phyloP scores from a whole-genome alignment of 2,113 vertebrate genomes.

The Typhlomys cinereus region DNA sequence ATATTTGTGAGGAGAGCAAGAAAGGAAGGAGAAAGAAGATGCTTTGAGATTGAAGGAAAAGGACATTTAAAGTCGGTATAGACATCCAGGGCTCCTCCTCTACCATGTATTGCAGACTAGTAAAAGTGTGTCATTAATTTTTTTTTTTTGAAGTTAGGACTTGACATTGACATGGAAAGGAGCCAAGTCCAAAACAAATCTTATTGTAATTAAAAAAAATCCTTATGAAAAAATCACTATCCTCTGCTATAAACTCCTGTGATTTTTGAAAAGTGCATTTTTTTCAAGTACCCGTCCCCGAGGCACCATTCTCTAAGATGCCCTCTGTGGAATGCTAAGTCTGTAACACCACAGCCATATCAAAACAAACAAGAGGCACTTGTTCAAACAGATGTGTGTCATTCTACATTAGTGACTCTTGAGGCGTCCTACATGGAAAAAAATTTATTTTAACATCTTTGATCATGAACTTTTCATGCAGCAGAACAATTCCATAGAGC shows the following conservation, averaged over 20 bases:
- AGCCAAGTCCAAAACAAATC: not conserved
- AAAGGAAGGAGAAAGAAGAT: not conserved
- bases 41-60: not conserved
- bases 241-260: not conserved
- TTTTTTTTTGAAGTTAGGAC: not conserved
- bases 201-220: not conserved
- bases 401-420: not conserved
- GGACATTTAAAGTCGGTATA: not conserved
- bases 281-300: not conserved
- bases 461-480: not conserved
- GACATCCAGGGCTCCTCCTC: not conserved
- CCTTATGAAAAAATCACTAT: not conserved
- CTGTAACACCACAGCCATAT: not conserved
- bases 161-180: not conserved
- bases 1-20: not conserved
- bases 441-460: not conserved
- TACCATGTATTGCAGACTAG: not conserved
- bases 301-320: not conserved
- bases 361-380: not conserved
- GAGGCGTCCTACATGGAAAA: not conserved
- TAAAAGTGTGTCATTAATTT: not conserved
- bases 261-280: slow-evolving; percentile 18
- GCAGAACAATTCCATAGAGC: not conserved
- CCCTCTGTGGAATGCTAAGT: not conserved
- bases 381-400: not conserved